These are phyloP conservation scores for Apogon hyalosoma DNA, from an alignment of 2,797 vertebrate genomes.

Conservation along the genomic window DNA sequence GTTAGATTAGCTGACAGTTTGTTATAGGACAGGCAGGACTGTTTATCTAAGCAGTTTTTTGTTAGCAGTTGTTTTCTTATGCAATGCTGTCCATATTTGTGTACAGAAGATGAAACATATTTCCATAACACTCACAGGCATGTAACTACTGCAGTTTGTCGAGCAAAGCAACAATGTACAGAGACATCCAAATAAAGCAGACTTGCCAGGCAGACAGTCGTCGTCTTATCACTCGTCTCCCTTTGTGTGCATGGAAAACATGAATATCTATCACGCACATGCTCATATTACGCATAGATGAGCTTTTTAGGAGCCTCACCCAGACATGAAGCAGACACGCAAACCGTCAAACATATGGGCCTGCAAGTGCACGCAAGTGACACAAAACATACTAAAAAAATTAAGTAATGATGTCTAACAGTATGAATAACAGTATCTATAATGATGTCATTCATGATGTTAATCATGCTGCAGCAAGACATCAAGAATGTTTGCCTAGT, in stretches of 20 bases:
- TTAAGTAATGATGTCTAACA: too few relatives aligned
- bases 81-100: slow-evolving; percentile 27
- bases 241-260: slow-evolving; percentile 67
- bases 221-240: slow-evolving; percentile 59
- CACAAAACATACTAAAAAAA: neutral
- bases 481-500: too few relatives aligned
- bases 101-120: slow-evolving; percentile 32
- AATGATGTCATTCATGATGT: too few relatives aligned
- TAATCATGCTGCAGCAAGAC: too few relatives aligned
- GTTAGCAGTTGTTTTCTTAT: slow-evolving; percentile 12
- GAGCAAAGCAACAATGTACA: slow-evolving; percentile 25
- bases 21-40: neutral
- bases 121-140: slow-evolving; percentile 42
- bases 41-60: slow-evolving; percentile 15
- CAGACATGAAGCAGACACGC: slow-evolving; percentile 15
- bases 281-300: slow-evolving; percentile 46
- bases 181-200: slow-evolving; percentile 65
- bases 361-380: slow-evolving; percentile 10
- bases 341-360: slow-evolving; percentile 19
- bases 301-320: slow-evolving; percentile 35
- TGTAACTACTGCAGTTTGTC: slow-evolving; percentile 28
- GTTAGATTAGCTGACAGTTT: slow-evolving; percentile 16
- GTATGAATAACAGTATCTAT: too few relatives aligned
- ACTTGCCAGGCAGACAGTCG: slow-evolving; percentile 44
- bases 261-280: slow-evolving; percentile 40